These are phyloP conservation scores for Shargacucullia verbasci DNA, from an alignment of 2,888 invertebrate genomes.

Conservation along the genomic window DNA sequence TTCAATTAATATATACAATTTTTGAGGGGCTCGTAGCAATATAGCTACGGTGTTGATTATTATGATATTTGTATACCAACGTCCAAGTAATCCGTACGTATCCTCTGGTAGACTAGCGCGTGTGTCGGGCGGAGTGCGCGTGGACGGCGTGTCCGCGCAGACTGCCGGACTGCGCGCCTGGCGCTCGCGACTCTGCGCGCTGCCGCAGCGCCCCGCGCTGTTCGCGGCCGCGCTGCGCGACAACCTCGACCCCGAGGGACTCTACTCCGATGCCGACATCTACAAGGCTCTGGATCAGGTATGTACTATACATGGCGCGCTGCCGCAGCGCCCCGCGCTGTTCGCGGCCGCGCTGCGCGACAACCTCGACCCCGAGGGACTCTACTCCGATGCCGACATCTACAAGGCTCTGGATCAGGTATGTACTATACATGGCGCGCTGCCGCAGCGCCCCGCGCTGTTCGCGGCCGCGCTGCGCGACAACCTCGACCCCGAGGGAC, in stretches of 20 bases:
- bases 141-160: slow-evolving; percentile 80
- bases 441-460: slow-evolving; percentile 92
- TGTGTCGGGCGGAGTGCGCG: slow-evolving; percentile 77
- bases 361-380: slow-evolving; percentile 92
- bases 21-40: no score
- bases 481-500: slow-evolving; percentile 93
- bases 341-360: no score
- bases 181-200: slow-evolving; percentile 88
- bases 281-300: slow-evolving; percentile 93
- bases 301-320: no score
- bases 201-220: slow-evolving; percentile 92
- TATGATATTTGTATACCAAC: no score
- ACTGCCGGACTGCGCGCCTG: slow-evolving; percentile 87
- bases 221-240: slow-evolving; percentile 93
- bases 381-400: slow-evolving; percentile 90
- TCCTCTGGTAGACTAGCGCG: slow-evolving; percentile 79
- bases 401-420: slow-evolving; percentile 92
- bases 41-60: no score
- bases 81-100: no score
- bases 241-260: slow-evolving; percentile 93
- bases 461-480: slow-evolving; percentile 93
- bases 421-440: no score
- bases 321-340: no score
- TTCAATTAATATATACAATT: no score
- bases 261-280: slow-evolving; percentile 90